phyloP scores from a whole-genome alignment of 2,113 vertebrate genomes.

The Trogon melanurus region DNA sequence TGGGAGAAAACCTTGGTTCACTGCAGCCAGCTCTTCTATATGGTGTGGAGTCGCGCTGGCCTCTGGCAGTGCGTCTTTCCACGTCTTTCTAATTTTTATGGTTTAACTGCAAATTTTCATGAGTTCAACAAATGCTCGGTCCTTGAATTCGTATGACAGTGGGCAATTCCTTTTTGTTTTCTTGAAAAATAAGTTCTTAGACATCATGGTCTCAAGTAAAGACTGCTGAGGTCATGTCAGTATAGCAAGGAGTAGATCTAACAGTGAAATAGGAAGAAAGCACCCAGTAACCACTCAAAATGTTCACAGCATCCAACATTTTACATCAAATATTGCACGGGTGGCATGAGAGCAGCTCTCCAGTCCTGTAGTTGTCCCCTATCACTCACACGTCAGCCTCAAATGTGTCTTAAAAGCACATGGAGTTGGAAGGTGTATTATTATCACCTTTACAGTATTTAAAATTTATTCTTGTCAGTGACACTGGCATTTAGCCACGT shows the following conservation, averaged over 20 bases:
- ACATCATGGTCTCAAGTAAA: background rate
- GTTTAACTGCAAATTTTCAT: background rate
- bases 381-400: background rate
- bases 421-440: background rate
- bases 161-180: background rate
- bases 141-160: background rate
- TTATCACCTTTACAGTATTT: background rate
- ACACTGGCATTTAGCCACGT: background rate
- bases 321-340: background rate
- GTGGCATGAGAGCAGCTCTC: background rate
- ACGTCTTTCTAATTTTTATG: too few relatives aligned
- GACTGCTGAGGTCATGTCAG: background rate
- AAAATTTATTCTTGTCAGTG: background rate
- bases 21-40: background rate
- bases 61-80: background rate
- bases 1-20: background rate
- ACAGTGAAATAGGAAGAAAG: background rate
- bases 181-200: background rate
- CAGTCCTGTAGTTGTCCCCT: background rate
- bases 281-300: background rate
- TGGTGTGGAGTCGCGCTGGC: background rate
- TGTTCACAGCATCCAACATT: background rate
- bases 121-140: background rate
- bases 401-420: background rate
- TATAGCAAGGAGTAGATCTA: background rate